Percentiles rank a stretch among this genome's conserved stretches.
Conservation (phyloP, 1,140 invertebrate species). For the Steinernema feltiae region DNA sequence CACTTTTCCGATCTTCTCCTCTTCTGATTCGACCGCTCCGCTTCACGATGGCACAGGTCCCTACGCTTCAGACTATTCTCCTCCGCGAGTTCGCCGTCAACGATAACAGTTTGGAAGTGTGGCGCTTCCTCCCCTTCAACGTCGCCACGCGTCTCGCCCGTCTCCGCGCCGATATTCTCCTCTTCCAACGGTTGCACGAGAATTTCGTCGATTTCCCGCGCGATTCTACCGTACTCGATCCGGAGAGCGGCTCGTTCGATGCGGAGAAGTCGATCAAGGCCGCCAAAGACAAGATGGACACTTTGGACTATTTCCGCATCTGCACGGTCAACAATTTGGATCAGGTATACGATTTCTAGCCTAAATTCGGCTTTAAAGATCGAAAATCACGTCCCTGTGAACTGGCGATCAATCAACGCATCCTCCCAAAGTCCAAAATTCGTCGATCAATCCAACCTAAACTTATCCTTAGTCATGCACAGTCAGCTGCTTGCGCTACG, state of each 20-base stretch:
- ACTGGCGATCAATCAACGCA: too few species aligned
- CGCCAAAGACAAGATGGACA: background rate
- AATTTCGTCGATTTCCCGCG: background rate
- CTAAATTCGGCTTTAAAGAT: background rate
- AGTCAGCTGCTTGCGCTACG: too few species aligned
- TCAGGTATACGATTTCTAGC: background rate
- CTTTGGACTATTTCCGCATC: background rate
- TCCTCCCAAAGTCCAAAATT: too few species aligned
- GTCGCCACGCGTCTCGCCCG: background rate
- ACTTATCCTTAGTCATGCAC: too few species aligned
- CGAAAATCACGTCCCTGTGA: too few species aligned
- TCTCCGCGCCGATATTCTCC: background rate
- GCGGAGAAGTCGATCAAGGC: background rate
- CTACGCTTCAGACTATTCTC: background rate
- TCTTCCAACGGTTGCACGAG: background rate
- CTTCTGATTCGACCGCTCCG: background rate
- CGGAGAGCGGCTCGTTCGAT: background rate
- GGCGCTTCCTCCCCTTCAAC: background rate
- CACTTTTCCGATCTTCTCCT: background rate
- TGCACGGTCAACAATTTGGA: constrained; percentile 1
- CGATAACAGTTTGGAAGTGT: background rate
- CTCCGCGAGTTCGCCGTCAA: background rate
- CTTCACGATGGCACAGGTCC: background rate
- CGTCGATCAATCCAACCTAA: too few species aligned
- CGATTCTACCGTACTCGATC: background rate